Evolutionary conservation across 2,113 vertebrate genomes (phyloP).

Genomic region (Osmerus mordax): DNA sequence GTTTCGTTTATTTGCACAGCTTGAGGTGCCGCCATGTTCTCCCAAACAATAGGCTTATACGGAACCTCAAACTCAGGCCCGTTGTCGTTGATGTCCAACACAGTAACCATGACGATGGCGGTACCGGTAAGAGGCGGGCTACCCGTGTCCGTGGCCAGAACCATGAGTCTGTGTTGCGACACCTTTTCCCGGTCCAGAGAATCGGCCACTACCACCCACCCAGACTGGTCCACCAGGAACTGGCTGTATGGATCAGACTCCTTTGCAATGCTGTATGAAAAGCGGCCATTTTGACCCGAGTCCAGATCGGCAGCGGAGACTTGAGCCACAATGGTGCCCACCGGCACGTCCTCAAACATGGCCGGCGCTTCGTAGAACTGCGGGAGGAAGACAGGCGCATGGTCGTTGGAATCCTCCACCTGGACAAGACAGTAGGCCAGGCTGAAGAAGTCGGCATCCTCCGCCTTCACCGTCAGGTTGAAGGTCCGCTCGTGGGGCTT

Average conservation of each 20-base stretch:
- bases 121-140: constrained; percentile 76
- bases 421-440: constrained; percentile 78
- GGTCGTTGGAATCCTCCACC: constrained; percentile 85
- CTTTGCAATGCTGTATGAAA: constrained; percentile 75
- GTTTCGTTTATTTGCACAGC: constrained; percentile 77
- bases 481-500: constrained; percentile 83
- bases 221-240: constrained; percentile 78
- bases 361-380: constrained; percentile 78
- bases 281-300: constrained; percentile 81
- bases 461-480: constrained; percentile 84
- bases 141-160: constrained; percentile 78
- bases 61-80: constrained; percentile 81
- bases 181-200: constrained; percentile 79
- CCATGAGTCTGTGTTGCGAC: constrained; percentile 75
- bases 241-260: constrained; percentile 77
- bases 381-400: constrained; percentile 81
- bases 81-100: constrained; percentile 84
- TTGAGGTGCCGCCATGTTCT: constrained; percentile 79
- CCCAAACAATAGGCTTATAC: constrained; percentile 83
- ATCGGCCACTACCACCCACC: constrained; percentile 76
- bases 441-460: constrained; percentile 82
- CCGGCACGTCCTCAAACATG: constrained; percentile 74
- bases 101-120: constrained; percentile 73
- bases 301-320: constrained; percentile 83
- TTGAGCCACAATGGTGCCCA: constrained; percentile 81